phyloP scores from a whole-genome alignment of 2,113 vertebrate genomes.

The Plecturocebus donacophilus region DNA sequence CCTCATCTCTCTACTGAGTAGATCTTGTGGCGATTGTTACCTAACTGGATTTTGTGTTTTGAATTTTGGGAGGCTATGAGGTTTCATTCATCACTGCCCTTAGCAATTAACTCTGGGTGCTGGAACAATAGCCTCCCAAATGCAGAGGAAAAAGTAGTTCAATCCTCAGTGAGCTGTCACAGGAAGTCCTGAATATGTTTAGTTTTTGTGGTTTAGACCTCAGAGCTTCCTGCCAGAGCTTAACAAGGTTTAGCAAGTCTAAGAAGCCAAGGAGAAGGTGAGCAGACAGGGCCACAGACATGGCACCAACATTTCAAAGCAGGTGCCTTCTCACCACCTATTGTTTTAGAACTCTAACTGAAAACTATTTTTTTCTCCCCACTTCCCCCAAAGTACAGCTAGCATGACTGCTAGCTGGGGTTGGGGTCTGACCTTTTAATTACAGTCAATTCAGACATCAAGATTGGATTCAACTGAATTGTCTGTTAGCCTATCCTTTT shows the following conservation, averaged over 20 bases:
- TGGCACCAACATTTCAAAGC: conserved; percentile 23
- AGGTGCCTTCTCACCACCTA: background rate
- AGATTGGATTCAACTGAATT: background rate
- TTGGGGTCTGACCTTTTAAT: background rate
- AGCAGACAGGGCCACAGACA: background rate
- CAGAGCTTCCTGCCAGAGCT: conserved; percentile 70
- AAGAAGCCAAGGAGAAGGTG: conserved; percentile 1
- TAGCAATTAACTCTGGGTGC: background rate
- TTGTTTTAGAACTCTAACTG: conserved; percentile 45
- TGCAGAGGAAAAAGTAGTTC: background rate
- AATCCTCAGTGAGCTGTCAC: conserved; percentile 15
- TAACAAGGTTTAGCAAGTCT: conserved; percentile 14
- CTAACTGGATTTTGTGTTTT: background rate
- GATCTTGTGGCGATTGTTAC: background rate
- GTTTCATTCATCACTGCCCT: background rate
- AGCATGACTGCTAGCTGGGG: background rate
- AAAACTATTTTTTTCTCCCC: background rate
- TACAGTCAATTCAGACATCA: background rate
- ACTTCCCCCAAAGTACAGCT: background rate
- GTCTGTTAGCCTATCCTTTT: background rate
- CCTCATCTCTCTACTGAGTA: too few relatives aligned
- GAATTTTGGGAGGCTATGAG: background rate
- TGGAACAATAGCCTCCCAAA: background rate
- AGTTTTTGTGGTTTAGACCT: conserved; percentile 67
- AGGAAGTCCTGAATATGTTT: conserved; percentile 59